Evolutionary conservation across 2,888 invertebrate genomes (phyloP).

Genomic region (Micoletzkya japonica): DNA sequence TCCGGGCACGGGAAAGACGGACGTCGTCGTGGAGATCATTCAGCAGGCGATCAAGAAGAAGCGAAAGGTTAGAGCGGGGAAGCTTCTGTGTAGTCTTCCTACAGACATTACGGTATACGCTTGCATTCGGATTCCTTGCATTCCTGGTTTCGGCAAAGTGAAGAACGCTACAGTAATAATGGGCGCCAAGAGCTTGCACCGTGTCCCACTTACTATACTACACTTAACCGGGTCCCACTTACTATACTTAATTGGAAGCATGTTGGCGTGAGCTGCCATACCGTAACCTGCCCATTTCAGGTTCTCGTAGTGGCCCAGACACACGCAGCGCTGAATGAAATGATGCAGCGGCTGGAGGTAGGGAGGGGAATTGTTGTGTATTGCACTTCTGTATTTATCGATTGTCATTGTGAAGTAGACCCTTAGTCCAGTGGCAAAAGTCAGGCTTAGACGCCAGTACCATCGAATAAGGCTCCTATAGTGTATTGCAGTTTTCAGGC

Average conservation of each 20-base stretch:
- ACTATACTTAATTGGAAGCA: neutral
- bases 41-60: conserved; percentile 28
- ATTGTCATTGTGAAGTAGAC: too few relatives aligned
- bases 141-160: too few relatives aligned
- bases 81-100: too few relatives aligned
- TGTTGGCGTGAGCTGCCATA: neutral
- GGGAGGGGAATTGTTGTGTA: neutral
- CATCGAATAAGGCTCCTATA: neutral
- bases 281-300: conserved; percentile 3
- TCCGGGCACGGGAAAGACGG: conserved; percentile 51
- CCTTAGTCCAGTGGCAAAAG: too few relatives aligned
- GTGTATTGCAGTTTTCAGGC: too few relatives aligned
- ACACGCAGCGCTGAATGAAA: conserved; percentile 42
- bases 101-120: too few relatives aligned
- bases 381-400: too few relatives aligned
- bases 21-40: conserved; percentile 44
- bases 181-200: too few relatives aligned
- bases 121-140: too few relatives aligned
- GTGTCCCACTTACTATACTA: too few relatives aligned
- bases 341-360: conserved; percentile 16
- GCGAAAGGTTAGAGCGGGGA: conserved; percentile 33
- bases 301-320: conserved; percentile 44
- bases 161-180: too few relatives aligned
- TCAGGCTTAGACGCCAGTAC: too few relatives aligned
- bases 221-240: neutral